Base-by-base conservation (phyloP, 1,140 invertebrate genomes). In the Patella vulgata region DNA sequence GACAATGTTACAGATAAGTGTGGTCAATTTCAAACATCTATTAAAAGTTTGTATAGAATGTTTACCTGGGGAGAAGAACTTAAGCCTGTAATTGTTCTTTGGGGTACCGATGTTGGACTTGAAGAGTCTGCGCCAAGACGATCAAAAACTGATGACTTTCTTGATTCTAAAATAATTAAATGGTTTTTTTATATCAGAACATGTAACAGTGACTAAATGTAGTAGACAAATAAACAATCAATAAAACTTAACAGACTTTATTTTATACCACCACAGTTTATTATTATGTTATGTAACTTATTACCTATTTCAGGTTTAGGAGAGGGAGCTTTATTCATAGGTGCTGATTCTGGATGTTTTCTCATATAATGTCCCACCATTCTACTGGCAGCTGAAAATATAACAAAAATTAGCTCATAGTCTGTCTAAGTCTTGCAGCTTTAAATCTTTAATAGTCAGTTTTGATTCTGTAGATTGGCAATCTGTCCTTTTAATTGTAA, bases 121-220 rank as follows among this genome's bases (percentile, higher is more conserved):
- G 40, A 14, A 2, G 57, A 66, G 55, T 75, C 75, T 59, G 66
- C 55, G 27, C 83, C 83, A 8, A 84, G 69, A 25, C 83, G 68
- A 27, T 77, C 75, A 73, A 84, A 84, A 19, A 84, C 83, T 23
- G 83, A 82, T 11, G 66, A 71, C 58, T 76, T 80, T 40, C 68
- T 72, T 11, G 50, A 21, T n/a, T n/a, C n/a, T n/a, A n/a, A n/a
- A n/a, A n/a, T n/a, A n/a, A n/a, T n/a, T 43, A 2, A n/a, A 5
- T 9, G 2, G n/a, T 17, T n/a, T n/a, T 21, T 43, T 43, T 43
- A n/a, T n/a, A 5, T 43, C 9, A 11, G 39, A 9, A 40, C 39
- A 40, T n/a, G 9, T 11, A 40, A 40, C 39, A n/a, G n/a, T n/a
- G n/a, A n/a, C n/a, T n/a, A n/a, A n/a, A n/a, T n/a, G n/a, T n/a